Evolutionary conservation across 2,888 invertebrate genomes (phyloP), one percentile per base, ranked within the genome.

Genomic region (Sericinus montela): DNA sequence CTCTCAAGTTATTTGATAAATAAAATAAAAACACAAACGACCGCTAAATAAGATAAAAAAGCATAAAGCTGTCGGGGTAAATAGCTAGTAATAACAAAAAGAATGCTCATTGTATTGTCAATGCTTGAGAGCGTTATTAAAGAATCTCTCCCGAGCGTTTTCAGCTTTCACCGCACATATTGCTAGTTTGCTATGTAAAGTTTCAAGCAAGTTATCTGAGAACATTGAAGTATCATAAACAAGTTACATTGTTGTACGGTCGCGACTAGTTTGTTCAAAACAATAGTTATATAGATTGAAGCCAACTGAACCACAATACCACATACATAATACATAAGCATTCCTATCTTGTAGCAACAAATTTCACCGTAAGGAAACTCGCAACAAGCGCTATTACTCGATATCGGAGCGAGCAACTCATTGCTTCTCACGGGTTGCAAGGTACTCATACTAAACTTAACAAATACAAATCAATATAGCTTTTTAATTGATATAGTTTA

Each of bases 351-450:
- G 67, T 67, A 56, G 59, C 69, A 63, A 60, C 67, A 67, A 80
- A 80, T 86, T 86, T 86, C 86, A 76, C 83, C 71, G 46, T 58
- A 65, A 74, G 80, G 74, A 80, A 79, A 80, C 75, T 79, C 65
- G 66, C 51, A 61, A 60, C 59, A 65, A 58, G 61, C 69, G 67
- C 35, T 72, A 66, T 71, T 63, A 59, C n/a, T n/a, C 1, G 32
- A 58, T 62, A 63, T 68, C 63, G 63, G 67, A 65, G 65, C n/a
- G n/a, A n/a, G n/a, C n/a, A n/a, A n/a, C n/a, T n/a, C 59, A 57
- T 52, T 51, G 46, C 48, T 47, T 41, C 40, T 45, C 38, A 43
- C 29, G 3, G 8, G 10, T 4, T 10, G 10, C n/a, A 9, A 7
- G 10, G 11, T n/a, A n/a, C n/a, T n/a, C n/a, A n/a, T n/a, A n/a